phyloP scores from a whole-genome alignment of 2,797 vertebrate genomes.

The Apodemus agrarius region DNA sequence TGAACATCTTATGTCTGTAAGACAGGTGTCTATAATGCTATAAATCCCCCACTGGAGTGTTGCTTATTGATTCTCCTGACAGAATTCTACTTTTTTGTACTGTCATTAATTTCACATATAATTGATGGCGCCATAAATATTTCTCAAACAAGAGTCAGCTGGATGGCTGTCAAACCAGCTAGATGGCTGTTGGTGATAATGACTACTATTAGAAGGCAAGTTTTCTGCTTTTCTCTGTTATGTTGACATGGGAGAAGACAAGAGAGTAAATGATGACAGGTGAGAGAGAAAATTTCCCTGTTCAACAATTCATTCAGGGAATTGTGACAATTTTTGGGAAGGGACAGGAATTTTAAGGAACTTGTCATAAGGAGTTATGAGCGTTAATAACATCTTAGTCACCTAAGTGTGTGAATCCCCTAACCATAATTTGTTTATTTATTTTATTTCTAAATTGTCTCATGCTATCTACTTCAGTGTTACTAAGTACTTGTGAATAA shows the following conservation, averaged over 20 bases:
- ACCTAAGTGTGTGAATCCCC: background rate
- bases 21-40: constrained; percentile 59
- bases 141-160: constrained; percentile 57
- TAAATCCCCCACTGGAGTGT: constrained; percentile 23
- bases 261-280: background rate
- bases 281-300: background rate
- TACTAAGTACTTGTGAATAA: background rate
- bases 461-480: background rate
- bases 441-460: constrained; percentile 50
- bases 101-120: constrained; percentile 60
- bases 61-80: constrained; percentile 47
- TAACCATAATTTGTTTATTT: background rate
- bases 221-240: background rate
- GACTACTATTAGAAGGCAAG: background rate
- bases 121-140: constrained; percentile 54
- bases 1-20: constrained; percentile 10
- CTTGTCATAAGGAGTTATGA: background rate
- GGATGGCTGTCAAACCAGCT: background rate
- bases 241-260: background rate
- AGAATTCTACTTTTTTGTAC: background rate
- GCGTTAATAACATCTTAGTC: background rate
- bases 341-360: background rate
- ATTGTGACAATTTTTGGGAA: constrained; percentile 7
- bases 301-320: background rate
- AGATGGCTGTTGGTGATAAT: background rate